Evolutionary conservation across 2,888 invertebrate genomes (phyloP), one percentile per base, ranked within the genome.

Genomic region (Cryptocephalus primarius): DNA sequence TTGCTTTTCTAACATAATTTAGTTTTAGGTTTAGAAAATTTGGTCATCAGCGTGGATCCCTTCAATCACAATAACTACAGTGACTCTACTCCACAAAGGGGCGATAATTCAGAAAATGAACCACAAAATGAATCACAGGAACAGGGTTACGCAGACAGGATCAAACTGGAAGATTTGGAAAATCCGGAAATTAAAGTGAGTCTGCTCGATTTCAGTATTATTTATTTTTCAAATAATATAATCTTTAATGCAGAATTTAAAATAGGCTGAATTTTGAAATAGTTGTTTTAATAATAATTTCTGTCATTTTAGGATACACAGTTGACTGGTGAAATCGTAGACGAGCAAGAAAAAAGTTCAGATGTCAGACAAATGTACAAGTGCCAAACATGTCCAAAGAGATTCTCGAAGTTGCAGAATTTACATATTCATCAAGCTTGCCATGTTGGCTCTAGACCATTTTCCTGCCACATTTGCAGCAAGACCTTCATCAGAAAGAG

Each of bases 401-500:
- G 50, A 14, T 71, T 71, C 53, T 58, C 60, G 9, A 60, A 59
- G 14, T 51, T 55, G 1, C 60, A 63, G 39, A 61, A 60, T 49
- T 51, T 63, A 45, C 51, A 55, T 9, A 36, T 43, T 31, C 64
- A 63, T 45, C 57, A 60, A 45, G 57, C 60, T 0, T 57, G 50
- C 12, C 62, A 62, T 47, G 56, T 59, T 13, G 61, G 59, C 40
- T 49, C 56, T 12, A 72, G 81, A 49, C 74, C 75, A 1, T 80
- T 80, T 60, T 74, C 74, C 48, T 85, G 85, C 60, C 75, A 76
- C 53, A 73, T 80, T 41, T 85, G 85, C 62, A 76, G 75, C 44
- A 83, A 82, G 62, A 75, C 79, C 8, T 85, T 85, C 60, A 72
- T 80, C 33, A 70, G 84, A 1, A 82, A 83, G 65, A 73, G 83